phyloP scores from a whole-genome alignment of 1,140 invertebrate genomes.

The Drosophila eugracilis region DNA sequence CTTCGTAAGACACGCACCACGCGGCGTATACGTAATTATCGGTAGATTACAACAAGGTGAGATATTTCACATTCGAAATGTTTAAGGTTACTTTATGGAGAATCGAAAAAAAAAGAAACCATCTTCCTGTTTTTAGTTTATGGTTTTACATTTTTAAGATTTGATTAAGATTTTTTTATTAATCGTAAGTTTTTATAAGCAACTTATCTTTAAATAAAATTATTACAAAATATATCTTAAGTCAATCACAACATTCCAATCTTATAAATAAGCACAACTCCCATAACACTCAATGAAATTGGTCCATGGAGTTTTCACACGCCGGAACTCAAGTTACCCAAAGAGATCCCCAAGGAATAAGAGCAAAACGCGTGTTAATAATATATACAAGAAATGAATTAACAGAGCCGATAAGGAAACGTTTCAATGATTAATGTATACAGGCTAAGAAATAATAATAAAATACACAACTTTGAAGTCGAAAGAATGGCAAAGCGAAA shows the following conservation, averaged over 20 bases:
- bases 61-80: slow-evolving; percentile 6
- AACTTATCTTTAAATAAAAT: not conserved
- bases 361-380: not conserved
- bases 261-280: no score
- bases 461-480: not conserved
- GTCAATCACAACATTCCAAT: no score
- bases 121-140: not conserved
- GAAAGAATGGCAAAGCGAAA: not conserved
- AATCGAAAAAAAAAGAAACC: not conserved
- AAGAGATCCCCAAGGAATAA: slow-evolving; percentile 5
- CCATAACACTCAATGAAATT: no score
- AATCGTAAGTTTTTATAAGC: not conserved
- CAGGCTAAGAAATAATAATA: not conserved
- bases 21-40: slow-evolving; percentile 40
- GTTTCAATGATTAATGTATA: slow-evolving; percentile 5
- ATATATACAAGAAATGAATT: slow-evolving; percentile 3
- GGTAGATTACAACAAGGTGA: slow-evolving; percentile 26
- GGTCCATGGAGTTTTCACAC: not conserved
- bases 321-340: not conserved
- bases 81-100: not conserved
- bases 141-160: not conserved
- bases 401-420: slow-evolving; percentile 6
- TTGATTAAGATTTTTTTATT: no score
- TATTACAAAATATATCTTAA: not conserved
- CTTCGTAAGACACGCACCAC: slow-evolving; percentile 60